Evolutionary conservation across 2,888 invertebrate genomes (phyloP), one percentile per base, ranked within the genome.

Genomic region (Patella ulyssiponensis): DNA sequence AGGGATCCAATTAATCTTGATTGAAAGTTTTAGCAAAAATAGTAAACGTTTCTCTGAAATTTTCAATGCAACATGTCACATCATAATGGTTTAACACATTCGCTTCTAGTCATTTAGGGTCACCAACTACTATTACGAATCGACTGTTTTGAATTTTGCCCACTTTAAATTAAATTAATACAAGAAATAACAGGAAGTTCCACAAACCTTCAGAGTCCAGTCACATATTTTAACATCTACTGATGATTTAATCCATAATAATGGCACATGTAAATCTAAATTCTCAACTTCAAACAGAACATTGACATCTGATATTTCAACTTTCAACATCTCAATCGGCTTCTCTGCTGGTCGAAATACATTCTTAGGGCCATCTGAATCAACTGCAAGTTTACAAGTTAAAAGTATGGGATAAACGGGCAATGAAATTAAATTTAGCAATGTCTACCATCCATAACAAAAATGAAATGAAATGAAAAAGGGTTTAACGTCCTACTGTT

Each of bases 281-380:
- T 91, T 91, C 81, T 92, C 94, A 82, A 95, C 94, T 88, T 95
- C 95, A 85, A 95, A 94, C 81, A 94, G 92, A 0, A 95, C 88
- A 74, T 94, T 92, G 0, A 95, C 91, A 82, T 94, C 94, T 0
- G 94, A 94, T 78, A 94, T 88, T 4, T 92, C 91, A 83, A 94
- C 88, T 3, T 92, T 89, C 69, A 94, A 92, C 0, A 92, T 93
- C 89, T 94, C 94, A 4, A 92, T 89, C 0, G 93, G 93, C 1
- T 80, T 79, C 9, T 82, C 82, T 33, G 82, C 74, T 53, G 82
- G 80, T 11, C 77, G 74, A 71, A 86, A 80, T 2, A 79, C 81
- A 64, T 64, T 20, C 12, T 14, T 5, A 44, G 44, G 44, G 9
- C 44, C 44, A 44, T 44, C 44, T 44, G 44, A 44, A 44, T 44